Percentiles rank a stretch among this genome's conserved stretches.
phyloP scores from a whole-genome alignment of 2,888 invertebrate species.

The Aleiodes leptofemur region DNA sequence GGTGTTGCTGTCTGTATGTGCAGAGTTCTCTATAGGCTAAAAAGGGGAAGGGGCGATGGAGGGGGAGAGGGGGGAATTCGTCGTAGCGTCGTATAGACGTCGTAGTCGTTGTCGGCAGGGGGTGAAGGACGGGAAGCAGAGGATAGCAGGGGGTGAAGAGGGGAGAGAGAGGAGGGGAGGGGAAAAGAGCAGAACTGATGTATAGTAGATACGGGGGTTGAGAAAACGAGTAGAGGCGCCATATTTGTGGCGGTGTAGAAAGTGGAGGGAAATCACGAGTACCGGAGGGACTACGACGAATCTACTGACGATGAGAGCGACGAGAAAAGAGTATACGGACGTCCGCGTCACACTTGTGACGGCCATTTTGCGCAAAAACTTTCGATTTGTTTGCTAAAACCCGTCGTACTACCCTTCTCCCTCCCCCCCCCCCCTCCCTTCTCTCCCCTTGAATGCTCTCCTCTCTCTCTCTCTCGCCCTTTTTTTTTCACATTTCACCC shows the following conservation, averaged over 20 bases:
- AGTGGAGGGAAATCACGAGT: slow-evolving; percentile 74
- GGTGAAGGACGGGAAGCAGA: slow-evolving; percentile 41
- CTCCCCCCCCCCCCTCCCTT: slow-evolving; percentile 21
- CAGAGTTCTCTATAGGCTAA: slow-evolving; percentile 32
- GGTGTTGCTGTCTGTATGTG: slow-evolving; percentile 31
- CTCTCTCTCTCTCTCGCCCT: background rate
- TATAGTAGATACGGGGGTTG: slow-evolving; percentile 60
- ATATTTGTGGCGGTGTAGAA: slow-evolving; percentile 74
- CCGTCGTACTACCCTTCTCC: slow-evolving; percentile 37
- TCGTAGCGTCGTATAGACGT: slow-evolving; percentile 21
- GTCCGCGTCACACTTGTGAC: slow-evolving; percentile 73
- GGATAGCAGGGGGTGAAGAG: too few relatives aligned
- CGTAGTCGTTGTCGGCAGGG: slow-evolving; percentile 29
- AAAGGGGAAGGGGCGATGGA: background rate
- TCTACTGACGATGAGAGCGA: slow-evolving; percentile 38
- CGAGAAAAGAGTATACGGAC: slow-evolving; percentile 61
- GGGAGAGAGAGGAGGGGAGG: background rate
- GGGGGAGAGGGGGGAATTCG: slow-evolving; percentile 39
- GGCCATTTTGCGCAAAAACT: slow-evolving; percentile 75
- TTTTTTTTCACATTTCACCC: slow-evolving; percentile 14
- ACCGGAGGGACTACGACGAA: slow-evolving; percentile 60
- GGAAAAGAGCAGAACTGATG: slow-evolving; percentile 38
- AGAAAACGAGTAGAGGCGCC: slow-evolving; percentile 73
- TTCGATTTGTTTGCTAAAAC: slow-evolving; percentile 67
- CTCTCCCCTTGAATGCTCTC: too few relatives aligned